Evolutionary conservation across 2,797 vertebrate genomes (phyloP).

Genomic region (Peromyscus nudipes): DNA sequence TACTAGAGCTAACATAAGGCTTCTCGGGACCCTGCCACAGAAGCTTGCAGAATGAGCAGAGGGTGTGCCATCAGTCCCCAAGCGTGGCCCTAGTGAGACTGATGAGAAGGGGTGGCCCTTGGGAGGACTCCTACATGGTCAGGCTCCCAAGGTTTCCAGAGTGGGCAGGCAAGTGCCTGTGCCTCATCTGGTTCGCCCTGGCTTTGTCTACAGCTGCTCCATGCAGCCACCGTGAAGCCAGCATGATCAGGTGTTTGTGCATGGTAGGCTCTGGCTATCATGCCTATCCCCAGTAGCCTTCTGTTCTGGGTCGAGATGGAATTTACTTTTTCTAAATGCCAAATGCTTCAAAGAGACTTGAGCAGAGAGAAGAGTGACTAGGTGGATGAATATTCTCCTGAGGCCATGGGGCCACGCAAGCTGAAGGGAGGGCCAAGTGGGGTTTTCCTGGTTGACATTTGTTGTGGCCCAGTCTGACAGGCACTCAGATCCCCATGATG

Average conservation of each 20-base stretch:
- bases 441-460: not conserved
- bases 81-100: not conserved
- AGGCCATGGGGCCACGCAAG: not conserved
- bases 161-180: accelerated
- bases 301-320: accelerated
- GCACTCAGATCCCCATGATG: not conserved
- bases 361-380: not conserved
- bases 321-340: not conserved
- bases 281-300: not conserved
- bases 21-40: conserved; percentile 62
- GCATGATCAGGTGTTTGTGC: not conserved
- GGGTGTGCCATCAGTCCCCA: not conserved
- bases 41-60: not conserved
- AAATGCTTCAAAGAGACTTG: not conserved
- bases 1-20: conserved; percentile 89
- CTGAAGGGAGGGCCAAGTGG: accelerated
- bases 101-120: not conserved
- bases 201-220: not conserved
- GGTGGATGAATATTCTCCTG: not conserved
- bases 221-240: accelerated
- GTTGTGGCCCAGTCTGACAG: not conserved
- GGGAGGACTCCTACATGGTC: not conserved
- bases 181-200: not conserved
- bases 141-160: not conserved
- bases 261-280: not conserved